Evolutionary conservation across 1,140 invertebrate species (phyloP).

Genomic region (Chrysomallon squamiferum): DNA sequence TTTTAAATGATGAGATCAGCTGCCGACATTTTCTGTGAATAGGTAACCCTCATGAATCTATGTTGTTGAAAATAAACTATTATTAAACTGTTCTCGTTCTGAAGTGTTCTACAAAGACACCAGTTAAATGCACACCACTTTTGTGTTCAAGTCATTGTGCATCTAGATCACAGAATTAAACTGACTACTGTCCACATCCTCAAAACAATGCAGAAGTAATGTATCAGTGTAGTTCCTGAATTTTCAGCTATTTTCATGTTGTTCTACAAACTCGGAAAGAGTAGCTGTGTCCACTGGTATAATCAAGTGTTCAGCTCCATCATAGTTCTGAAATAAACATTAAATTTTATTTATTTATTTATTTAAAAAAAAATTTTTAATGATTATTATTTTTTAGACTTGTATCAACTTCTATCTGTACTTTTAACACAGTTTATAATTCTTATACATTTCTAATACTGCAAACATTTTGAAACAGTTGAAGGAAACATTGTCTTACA

Average conservation of each 20-base stretch:
- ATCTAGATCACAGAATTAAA: too few relatives aligned
- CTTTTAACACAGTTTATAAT: neutral
- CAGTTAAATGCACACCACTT: too few relatives aligned
- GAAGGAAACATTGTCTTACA: too few relatives aligned
- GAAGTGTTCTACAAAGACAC: too few relatives aligned
- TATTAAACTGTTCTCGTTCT: too few relatives aligned
- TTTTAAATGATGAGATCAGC: too few relatives aligned
- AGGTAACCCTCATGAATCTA: too few relatives aligned
- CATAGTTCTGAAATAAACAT: slow-evolving; percentile 67
- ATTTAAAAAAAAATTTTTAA: neutral
- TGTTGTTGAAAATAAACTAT: too few relatives aligned
- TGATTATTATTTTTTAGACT: neutral
- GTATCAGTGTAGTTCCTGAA: neutral
- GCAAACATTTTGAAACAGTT: too few relatives aligned
- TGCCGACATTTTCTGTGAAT: too few relatives aligned
- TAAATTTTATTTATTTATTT: neutral
- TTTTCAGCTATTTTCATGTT: slow-evolving; percentile 52
- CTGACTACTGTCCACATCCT: neutral
- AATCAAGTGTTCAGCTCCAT: slow-evolving; percentile 80
- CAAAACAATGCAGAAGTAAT: neutral
- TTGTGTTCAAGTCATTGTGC: too few relatives aligned
- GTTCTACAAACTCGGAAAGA: slow-evolving; percentile 76
- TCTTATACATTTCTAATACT: neutral
- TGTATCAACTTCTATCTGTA: neutral
- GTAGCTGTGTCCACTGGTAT: slow-evolving; percentile 80